A percentile compares a stretch with the other conserved stretches of the same genome.
Evolutionary conservation across 2,888 invertebrate genomes (phyloP).

Genomic region (Orchestes rusci): DNA sequence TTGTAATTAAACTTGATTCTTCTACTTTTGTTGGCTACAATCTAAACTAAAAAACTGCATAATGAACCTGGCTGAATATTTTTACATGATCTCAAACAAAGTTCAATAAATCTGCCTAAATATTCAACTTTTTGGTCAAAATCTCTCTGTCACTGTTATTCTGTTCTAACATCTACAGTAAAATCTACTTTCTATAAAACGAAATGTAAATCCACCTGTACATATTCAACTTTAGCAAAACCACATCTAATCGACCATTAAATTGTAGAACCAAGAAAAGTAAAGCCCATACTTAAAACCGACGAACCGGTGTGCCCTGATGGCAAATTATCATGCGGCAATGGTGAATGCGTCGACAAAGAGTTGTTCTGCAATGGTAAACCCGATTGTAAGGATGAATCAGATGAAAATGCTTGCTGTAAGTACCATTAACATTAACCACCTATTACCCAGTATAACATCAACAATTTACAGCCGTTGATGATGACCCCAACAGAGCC

Average conservation of each 20-base stretch:
- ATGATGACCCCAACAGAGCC: conserved; percentile 84
- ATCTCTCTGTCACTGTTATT: no score
- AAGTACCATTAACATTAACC: conserved; percentile 43
- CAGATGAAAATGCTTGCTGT: conserved; percentile 94
- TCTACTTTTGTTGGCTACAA: no score
- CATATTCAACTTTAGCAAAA: conserved; percentile 2
- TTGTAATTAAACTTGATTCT: no score
- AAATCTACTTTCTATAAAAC: no score
- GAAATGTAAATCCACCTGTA: no score
- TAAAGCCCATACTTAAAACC: conserved; percentile 82
- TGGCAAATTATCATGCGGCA: conserved; percentile 85
- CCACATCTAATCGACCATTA: not conserved
- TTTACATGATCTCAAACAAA: no score
- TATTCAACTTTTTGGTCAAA: no score
- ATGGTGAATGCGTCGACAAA: conserved; percentile 86
- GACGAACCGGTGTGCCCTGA: conserved; percentile 90
- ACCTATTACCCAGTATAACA: not conserved
- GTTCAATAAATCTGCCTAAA: no score
- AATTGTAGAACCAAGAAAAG: conserved; percentile 75
- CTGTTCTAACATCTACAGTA: no score
- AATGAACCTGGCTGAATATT: no score
- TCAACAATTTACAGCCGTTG: conserved; percentile 59
- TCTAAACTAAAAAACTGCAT: no score
- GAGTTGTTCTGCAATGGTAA: conserved; percentile 91
- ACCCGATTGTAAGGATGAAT: conserved; percentile 88